Base-by-base conservation (phyloP, 2,113 vertebrate species). In the Alouatta palliata region DNA sequence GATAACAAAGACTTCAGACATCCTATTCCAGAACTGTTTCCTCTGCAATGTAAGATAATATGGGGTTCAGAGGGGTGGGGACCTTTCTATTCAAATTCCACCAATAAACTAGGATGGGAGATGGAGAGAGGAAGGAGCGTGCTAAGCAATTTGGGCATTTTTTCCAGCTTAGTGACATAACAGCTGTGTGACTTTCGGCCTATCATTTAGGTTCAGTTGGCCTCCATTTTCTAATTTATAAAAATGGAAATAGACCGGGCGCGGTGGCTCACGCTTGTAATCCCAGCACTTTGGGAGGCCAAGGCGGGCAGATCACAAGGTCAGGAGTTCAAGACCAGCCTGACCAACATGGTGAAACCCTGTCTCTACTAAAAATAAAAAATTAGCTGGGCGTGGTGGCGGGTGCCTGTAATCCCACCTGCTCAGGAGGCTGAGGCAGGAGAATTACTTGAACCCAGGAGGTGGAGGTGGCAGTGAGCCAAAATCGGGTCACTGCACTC, bases 111-210 rank as follows among this genome's bases (percentile, higher is more conserved):
- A 84, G 66, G 32, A 68, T 23, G 37, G 64, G n/a, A 52, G 19
- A n/a, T 1, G 25, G 13, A 13, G 14, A 35, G n/a, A 20, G 21
- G 45, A 27, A 1, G 8, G 17, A 6, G 35, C 5, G 5, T 17
- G 47, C 61, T 43, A 49, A 91, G 45, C 5, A 81, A 23, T 17
- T 30, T 27, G 9, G 30, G n/a, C 70, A 49, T 40, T 35, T 35
- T 32, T 52, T 21, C 10, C 45, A 61, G 54, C 56, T 37, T 9
- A 43, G n/a, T 71, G 21, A 54, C 52, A 43, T 20, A 37, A 0
- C 23, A 61, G 52, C 47, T 40, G 6, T 23, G n/a, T 87, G 45
- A 81, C 25, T 80, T 52, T 32, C 11, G 37, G 25, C 21, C 76
- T 40, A 23, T 27, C 14, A 10, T 25, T 61, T 68, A 94, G 32